Base-by-base conservation (phyloP, 2,888 invertebrate species). In the Lithophane ornitopus region DNA sequence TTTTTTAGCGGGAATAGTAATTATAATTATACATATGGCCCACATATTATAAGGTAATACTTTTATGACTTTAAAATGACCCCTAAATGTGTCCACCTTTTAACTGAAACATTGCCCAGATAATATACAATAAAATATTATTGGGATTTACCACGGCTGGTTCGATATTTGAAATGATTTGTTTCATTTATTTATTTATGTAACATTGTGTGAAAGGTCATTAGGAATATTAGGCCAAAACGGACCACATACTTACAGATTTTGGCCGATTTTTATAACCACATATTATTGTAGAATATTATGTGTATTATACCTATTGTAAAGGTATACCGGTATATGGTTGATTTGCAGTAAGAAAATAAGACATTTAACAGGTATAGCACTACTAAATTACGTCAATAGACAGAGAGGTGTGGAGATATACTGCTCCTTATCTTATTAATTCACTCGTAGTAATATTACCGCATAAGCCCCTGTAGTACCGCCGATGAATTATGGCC, bases 201-300 rank as follows among this genome's bases (percentile, higher is more conserved):
- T 46, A 62, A 19, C 2, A 75, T 69, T 34, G 44, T 61, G 70
- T 66, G 54, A 59, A 66, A 54, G 70, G 26, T 58, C n/a, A n/a
- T 49, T 76, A 65, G 44, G 59, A 81, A 41, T 49, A 56, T 71
- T 41, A 3, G 52, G 46, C 52, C 66, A 44, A 67, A 71, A 80
- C 34, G 54, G 49, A 82, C 61, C 56, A 77, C 16, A 0, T 44
- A 41, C 16, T 0, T 44, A 41, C 44, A 52, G 34, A 65, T 71
- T 62, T 71, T 62, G 82, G 71, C 46, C 28, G 56, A 49, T 77
- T 70, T 66, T 66, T 65, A 34, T 66, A 81, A 58, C 63, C 58
- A 52, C 76, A 41, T 61, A 12, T 69, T 59, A 81, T 65, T 39
- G 80, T 81, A 76, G 39, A 54, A n/a, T 70, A 46, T 41, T 76